A percentile compares a stretch with the other conserved stretches of the same genome.
These are phyloP conservation scores for Theonella swinhoei DNA, from an alignment of 37 sponge, comb jelly and placozoan genomes.

Conservation along the genomic window DNA sequence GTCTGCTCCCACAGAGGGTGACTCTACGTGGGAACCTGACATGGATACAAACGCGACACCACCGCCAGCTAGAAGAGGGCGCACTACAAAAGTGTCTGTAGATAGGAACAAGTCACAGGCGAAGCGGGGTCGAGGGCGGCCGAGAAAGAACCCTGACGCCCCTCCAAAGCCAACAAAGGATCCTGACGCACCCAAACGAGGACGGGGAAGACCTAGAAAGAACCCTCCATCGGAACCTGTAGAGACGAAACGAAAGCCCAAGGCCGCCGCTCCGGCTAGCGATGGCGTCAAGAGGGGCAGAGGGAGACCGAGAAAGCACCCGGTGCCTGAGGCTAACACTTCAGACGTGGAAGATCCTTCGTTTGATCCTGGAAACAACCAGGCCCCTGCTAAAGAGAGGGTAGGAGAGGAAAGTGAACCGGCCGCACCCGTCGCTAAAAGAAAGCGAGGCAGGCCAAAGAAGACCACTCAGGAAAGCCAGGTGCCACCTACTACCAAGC, in stretches of 20 bases:
- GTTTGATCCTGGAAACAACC: neutral
- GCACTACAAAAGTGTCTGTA: neutral
- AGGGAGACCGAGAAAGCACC: slow-evolving; percentile 32
- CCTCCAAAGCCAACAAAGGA: neutral
- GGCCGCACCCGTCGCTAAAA: neutral
- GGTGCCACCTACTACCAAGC: neutral
- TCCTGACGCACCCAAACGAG: neutral
- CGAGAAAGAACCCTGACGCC: neutral
- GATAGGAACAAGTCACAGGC: neutral
- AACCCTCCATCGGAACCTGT: too few relatives aligned
- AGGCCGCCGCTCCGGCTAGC: neutral
- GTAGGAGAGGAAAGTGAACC: neutral
- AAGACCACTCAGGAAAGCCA: neutral
- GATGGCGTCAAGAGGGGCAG: neutral
- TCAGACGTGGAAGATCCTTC: neutral
- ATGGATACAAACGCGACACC: too few relatives aligned
- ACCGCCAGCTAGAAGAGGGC: neutral
- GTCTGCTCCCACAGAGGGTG: neutral
- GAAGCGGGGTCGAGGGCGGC: slow-evolving; percentile 1
- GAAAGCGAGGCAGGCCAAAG: neutral
- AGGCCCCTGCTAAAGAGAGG: neutral
- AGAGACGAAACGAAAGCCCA: too few relatives aligned
- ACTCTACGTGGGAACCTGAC: too few relatives aligned
- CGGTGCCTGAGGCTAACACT: neutral
- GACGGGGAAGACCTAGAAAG: slow-evolving; percentile 24